Percentiles rank a stretch among this genome's conserved stretches.
Conservation (phyloP, 2,113 vertebrate species). For the Chloropsis hardwickii region DNA sequence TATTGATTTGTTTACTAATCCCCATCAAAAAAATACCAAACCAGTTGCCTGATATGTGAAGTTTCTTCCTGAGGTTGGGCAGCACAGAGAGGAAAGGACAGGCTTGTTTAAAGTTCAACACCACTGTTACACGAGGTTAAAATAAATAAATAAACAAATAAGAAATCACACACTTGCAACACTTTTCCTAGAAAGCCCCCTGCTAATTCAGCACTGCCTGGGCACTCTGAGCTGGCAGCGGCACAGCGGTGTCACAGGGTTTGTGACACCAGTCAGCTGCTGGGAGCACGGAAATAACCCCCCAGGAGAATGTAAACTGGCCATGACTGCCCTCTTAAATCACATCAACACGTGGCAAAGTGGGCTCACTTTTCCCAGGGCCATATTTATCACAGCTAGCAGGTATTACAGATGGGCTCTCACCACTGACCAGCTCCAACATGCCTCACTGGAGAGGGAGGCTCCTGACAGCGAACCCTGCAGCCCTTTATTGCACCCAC, state of each 20-base stretch:
- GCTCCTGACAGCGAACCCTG: not conserved
- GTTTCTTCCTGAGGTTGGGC: not conserved
- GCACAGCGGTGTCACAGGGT: not conserved
- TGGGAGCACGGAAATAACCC: slow-evolving; percentile 27
- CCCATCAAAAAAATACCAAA: not conserved
- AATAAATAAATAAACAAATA: not conserved
- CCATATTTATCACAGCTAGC: not conserved
- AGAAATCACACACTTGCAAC: not conserved
- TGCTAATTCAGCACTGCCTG: slow-evolving; percentile 16
- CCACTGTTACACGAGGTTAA: not conserved
- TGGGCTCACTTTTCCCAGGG: not conserved
- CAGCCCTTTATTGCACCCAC: not conserved
- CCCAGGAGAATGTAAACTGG: slow-evolving; percentile 27
- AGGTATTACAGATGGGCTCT: not conserved
- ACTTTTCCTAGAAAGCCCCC: slow-evolving; percentile 63
- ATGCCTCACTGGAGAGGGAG: not conserved
- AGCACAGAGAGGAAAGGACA: not conserved
- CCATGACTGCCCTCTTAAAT: not conserved
- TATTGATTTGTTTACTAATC: not conserved
- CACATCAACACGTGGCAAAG: not conserved
- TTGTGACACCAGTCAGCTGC: slow-evolving; percentile 18
- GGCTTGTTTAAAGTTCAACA: not conserved
- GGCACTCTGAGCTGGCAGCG: not conserved
- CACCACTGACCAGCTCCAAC: not conserved
- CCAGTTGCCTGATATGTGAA: not conserved